Conservation (phyloP, 2,113 vertebrate genomes). For the Pyrgilauda ruficollis region DNA sequence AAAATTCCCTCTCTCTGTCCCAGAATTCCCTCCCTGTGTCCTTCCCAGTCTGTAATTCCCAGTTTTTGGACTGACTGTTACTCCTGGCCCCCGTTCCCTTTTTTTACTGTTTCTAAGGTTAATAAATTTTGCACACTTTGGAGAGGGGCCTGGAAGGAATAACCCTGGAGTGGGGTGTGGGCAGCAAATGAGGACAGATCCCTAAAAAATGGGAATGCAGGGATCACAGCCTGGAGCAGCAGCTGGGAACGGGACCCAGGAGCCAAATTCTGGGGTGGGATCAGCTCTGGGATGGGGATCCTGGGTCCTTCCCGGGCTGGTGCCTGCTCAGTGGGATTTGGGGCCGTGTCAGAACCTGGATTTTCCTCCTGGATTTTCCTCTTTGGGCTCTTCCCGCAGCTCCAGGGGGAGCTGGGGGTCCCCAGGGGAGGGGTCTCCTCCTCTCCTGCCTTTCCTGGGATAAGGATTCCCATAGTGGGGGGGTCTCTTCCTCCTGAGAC, state of each 20-base stretch:
- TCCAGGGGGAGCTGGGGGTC: background rate
- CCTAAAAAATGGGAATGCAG: background rate
- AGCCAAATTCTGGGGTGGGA: fast-evolving
- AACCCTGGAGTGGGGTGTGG: fast-evolving
- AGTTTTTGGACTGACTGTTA: background rate
- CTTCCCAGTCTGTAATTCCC: background rate
- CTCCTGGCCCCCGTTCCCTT: background rate
- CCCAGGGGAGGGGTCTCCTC: background rate
- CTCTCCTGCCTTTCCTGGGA: background rate
- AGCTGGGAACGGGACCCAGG: background rate
- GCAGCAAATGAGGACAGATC: background rate
- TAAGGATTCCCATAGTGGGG: too few species aligned
- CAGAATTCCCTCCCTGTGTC: background rate
- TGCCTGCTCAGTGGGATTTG: background rate
- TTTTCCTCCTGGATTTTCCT: background rate
- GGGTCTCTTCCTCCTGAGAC: background rate
- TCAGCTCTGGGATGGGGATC: too few species aligned
- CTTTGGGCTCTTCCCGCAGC: background rate
- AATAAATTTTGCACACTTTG: background rate
- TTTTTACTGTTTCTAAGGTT: background rate
- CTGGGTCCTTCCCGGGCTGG: background rate
- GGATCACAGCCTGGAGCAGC: background rate
- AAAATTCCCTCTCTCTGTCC: background rate
- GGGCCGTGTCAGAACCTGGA: background rate
- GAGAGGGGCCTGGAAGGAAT: background rate